Conservation (phyloP, 2,797 vertebrate species). For the Tamandua tetradactyla region DNA sequence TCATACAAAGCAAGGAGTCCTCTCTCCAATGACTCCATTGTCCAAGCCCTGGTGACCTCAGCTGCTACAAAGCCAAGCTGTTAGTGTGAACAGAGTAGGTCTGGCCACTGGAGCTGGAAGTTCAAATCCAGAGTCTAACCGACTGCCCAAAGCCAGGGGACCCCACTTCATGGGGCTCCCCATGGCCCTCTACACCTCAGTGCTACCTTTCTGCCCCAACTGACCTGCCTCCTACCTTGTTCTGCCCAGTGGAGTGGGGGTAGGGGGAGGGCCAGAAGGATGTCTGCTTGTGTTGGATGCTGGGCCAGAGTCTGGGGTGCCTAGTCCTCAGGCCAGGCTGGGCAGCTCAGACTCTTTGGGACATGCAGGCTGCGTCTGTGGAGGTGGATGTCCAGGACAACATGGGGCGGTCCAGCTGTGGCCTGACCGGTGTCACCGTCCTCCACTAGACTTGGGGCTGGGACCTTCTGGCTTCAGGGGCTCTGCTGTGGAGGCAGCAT, state of each 20-base stretch:
- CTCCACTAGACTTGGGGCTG: fast-evolving
- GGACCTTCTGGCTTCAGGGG: neutral
- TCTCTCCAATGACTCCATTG: neutral
- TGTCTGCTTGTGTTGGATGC: neutral
- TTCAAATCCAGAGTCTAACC: neutral
- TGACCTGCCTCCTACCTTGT: neutral
- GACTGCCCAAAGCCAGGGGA: neutral
- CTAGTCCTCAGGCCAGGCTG: fast-evolving
- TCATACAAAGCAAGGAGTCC: no score
- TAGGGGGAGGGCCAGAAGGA: neutral
- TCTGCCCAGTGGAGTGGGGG: no score
- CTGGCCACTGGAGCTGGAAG: neutral
- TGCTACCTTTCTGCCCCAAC: neutral
- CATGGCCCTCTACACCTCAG: neutral
- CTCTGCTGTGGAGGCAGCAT: neutral
- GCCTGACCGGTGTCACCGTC: fast-evolving
- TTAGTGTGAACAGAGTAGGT: fast-evolving
- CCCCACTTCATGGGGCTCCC: neutral
- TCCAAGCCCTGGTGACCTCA: neutral
- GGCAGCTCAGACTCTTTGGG: fast-evolving
- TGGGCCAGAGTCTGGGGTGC: neutral
- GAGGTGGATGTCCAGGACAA: neutral
- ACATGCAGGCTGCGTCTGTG: neutral
- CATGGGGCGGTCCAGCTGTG: neutral
- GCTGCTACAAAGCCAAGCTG: neutral